phyloP scores from a whole-genome alignment of 2,888 invertebrate genomes.

The Xanthostigma xanthostigma region DNA sequence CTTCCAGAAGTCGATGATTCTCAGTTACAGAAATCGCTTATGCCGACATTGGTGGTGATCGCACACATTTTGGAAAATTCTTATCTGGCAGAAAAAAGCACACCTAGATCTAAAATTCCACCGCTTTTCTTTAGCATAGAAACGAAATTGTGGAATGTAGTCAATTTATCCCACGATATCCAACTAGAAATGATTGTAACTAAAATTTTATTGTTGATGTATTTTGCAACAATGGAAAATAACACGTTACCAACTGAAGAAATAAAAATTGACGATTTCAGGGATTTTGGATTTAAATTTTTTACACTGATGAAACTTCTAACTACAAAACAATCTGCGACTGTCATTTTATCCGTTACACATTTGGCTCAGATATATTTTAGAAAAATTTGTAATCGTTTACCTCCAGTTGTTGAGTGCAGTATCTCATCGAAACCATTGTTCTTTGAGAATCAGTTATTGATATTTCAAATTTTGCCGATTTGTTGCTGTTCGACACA shows the following conservation, averaged over 20 bases:
- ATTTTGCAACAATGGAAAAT: conserved; percentile 1
- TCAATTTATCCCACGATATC: conserved; percentile 25
- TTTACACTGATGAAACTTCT: conserved; percentile 28
- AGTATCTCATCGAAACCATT: conserved; percentile 17
- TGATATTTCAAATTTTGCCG: conserved; percentile 48
- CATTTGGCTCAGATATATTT: conserved; percentile 29
- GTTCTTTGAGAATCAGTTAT: conserved; percentile 41
- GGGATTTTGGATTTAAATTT: conserved; percentile 23
- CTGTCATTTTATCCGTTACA: conserved; percentile 25
- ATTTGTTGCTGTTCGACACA: conserved; percentile 28
- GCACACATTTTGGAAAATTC: conserved; percentile 36
- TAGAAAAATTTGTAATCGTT: conserved; percentile 25
- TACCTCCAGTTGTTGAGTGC: conserved; percentile 19
- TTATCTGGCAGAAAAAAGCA: conserved; percentile 28
- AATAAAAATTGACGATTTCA: conserved; percentile 2
- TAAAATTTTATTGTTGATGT: background rate
- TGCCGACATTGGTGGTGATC: conserved; percentile 41
- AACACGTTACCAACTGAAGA: background rate
- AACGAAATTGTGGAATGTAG: conserved; percentile 23
- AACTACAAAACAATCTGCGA: conserved; percentile 21
- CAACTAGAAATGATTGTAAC: conserved; percentile 14
- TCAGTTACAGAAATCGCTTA: conserved; percentile 34
- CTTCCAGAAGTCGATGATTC: conserved; percentile 34
- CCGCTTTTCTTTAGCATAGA: conserved; percentile 23
- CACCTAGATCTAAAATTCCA: conserved; percentile 23